Conservation (phyloP, 2,113 vertebrate species). For the Fregetta grallaria region DNA sequence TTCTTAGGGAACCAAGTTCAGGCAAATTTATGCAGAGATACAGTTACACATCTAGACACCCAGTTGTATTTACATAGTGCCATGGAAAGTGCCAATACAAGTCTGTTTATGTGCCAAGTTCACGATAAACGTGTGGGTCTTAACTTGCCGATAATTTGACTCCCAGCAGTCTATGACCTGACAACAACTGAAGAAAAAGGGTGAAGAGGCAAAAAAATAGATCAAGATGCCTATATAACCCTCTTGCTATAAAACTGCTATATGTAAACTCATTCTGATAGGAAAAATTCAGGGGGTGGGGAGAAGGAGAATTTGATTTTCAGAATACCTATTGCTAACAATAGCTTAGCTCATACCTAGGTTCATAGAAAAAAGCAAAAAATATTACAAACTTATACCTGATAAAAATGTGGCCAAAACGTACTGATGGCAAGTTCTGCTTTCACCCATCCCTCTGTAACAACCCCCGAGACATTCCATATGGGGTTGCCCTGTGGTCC, state of each 20-base stretch:
- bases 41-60: background rate
- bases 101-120: background rate
- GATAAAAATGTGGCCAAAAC: constrained; percentile 98
- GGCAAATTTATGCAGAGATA: background rate
- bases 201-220: background rate
- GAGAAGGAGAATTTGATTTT: background rate
- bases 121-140: background rate
- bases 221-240: background rate
- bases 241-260: background rate
- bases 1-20: background rate
- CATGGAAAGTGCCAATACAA: background rate
- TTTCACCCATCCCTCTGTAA: constrained; percentile 94
- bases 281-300: background rate
- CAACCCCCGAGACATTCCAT: constrained; percentile 90
- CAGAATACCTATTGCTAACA: background rate
- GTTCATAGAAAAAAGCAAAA: background rate
- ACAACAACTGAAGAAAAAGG: background rate
- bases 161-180: background rate
- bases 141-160: background rate
- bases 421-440: constrained; percentile 96
- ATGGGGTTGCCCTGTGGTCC: constrained; percentile 94
- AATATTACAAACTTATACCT: constrained; percentile 72
- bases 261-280: fast-evolving
- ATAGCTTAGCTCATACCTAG: background rate
- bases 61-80: background rate